A percentile compares a stretch with the other conserved stretches of the same genome.
These are phyloP conservation scores for Nanorana parkeri DNA, from an alignment of 2,113 vertebrate genomes.

Conservation along the genomic window DNA sequence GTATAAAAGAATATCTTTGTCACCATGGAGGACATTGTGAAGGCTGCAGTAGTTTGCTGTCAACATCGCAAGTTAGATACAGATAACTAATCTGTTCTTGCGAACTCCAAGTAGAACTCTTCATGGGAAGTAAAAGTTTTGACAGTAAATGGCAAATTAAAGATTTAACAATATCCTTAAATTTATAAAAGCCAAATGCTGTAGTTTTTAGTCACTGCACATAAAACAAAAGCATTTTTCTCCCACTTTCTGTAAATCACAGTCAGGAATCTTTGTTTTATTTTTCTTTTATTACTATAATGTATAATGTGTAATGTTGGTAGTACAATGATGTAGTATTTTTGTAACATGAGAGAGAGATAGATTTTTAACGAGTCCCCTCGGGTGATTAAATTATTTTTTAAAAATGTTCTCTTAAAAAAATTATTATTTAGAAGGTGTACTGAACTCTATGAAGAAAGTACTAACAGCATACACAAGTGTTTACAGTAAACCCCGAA, in stretches of 20 bases:
- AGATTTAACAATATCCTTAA: background rate
- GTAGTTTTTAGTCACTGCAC: background rate
- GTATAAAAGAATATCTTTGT: background rate
- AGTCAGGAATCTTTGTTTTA: too few species aligned
- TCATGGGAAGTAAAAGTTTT: background rate
- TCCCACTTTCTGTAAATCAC: background rate
- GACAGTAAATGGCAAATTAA: background rate
- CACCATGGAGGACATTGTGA: slow-evolving; percentile 11
- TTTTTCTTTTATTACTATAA: too few species aligned
- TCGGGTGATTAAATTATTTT: too few species aligned
- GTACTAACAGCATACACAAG: too few species aligned
- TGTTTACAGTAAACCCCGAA: too few species aligned
- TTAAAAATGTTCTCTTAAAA: too few species aligned
- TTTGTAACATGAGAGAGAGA: too few species aligned
- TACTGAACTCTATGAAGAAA: too few species aligned
- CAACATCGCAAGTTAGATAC: slow-evolving; percentile 22
- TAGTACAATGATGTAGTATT: background rate
- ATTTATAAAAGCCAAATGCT: slow-evolving; percentile 2
- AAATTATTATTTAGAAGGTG: too few species aligned
- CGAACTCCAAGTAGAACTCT: slow-evolving; percentile 6
- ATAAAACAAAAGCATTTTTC: background rate
- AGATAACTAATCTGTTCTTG: background rate
- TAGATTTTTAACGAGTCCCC: too few species aligned
- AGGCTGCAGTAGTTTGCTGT: background rate
- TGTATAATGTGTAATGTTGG: background rate